These are phyloP conservation scores for Lepidotrigona ventralis DNA, from an alignment of 1,140 invertebrate genomes.

Conservation along the genomic window DNA sequence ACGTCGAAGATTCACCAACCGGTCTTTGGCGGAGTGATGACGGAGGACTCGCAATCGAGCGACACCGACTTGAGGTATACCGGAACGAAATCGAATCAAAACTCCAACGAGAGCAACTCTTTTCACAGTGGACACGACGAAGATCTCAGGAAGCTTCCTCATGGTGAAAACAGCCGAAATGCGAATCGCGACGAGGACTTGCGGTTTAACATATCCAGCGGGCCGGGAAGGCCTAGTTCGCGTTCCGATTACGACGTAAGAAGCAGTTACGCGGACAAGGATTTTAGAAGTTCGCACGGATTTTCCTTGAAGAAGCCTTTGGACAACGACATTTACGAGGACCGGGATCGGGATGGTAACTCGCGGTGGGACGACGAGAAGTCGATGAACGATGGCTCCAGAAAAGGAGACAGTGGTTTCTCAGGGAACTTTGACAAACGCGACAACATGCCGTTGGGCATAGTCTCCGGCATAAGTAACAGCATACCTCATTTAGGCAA, in stretches of 20 bases:
- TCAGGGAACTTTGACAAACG: conserved; percentile 69
- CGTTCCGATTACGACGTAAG: conserved; percentile 58
- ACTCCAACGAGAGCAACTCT: conserved; percentile 40
- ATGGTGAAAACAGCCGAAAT: conserved; percentile 38
- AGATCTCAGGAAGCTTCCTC: conserved; percentile 54
- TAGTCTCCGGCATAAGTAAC: conserved; percentile 54
- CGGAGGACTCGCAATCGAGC: conserved; percentile 71
- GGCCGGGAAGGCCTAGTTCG: conserved; percentile 63
- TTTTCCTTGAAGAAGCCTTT: conserved; percentile 58
- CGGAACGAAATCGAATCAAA: conserved; percentile 45
- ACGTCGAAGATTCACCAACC: conserved; percentile 73
- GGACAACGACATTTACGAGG: conserved; percentile 64
- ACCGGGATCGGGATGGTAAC: conserved; percentile 65
- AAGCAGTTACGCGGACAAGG: conserved; percentile 66
- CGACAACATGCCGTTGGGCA: conserved; percentile 55
- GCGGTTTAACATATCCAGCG: conserved; percentile 56
- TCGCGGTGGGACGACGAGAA: conserved; percentile 71
- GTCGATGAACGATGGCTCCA: conserved; percentile 41
- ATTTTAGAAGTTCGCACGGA: conserved; percentile 58
- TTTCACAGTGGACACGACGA: conserved; percentile 63
- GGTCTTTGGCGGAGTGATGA: conserved; percentile 69
- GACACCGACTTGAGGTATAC: conserved; percentile 71
- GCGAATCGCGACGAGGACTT: conserved; percentile 64
- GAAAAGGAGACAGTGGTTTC: conserved; percentile 45
- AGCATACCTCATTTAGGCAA: conserved; percentile 57